phyloP scores from a whole-genome alignment of 2,113 vertebrate genomes.

The Asarcornis scutulata region DNA sequence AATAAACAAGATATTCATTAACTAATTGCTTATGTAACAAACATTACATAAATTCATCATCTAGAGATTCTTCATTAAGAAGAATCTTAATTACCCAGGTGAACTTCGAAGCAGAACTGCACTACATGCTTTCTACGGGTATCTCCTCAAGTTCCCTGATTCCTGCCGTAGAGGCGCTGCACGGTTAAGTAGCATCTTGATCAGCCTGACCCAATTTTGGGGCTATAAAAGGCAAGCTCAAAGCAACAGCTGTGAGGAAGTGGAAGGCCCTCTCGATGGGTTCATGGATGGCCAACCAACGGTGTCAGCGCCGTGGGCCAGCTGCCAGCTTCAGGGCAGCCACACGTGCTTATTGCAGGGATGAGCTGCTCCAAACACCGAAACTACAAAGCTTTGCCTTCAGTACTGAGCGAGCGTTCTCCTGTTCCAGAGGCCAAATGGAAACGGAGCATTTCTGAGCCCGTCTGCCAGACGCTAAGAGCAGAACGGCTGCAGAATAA shows the following conservation, averaged over 20 bases:
- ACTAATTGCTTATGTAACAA: constrained; percentile 40
- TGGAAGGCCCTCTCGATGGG: background rate
- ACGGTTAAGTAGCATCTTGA: background rate
- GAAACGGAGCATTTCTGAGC: background rate
- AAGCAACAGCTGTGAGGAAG: background rate
- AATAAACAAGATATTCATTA: constrained; percentile 39
- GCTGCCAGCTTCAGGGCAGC: background rate
- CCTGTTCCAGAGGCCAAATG: background rate
- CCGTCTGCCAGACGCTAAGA: background rate
- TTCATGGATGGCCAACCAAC: background rate
- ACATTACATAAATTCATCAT: constrained; percentile 33
- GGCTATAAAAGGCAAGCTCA: background rate
- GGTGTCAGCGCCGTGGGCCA: background rate
- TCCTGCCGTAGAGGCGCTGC: background rate
- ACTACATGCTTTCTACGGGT: accelerated
- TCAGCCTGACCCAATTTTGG: background rate
- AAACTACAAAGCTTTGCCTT: background rate
- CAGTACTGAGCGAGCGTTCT: background rate
- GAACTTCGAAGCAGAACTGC: background rate
- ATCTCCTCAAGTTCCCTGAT: background rate
- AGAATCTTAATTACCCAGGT: constrained; percentile 7
- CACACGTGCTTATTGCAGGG: background rate
- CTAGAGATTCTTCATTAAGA: background rate
- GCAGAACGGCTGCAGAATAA: background rate
- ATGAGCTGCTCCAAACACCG: background rate